Evolutionary conservation across 2,888 invertebrate species (phyloP).

Genomic region (Tenthredo scrophulariae): DNA sequence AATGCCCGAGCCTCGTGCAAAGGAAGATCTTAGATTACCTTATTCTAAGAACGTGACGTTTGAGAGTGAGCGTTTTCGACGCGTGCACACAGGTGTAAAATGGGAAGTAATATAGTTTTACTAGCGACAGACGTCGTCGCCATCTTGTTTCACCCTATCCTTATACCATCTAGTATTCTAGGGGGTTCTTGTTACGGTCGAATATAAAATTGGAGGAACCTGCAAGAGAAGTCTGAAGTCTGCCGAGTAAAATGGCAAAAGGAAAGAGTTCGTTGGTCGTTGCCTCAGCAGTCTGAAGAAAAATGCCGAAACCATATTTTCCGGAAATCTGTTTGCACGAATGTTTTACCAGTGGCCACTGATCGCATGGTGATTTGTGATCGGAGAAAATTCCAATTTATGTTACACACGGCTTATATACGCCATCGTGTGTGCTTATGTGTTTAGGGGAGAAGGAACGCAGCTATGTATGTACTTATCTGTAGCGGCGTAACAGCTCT

Average conservation of each 20-base stretch:
- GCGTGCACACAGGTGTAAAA: slow-evolving; percentile 43
- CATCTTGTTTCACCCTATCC: slow-evolving; percentile 32
- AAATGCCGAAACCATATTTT: slow-evolving; percentile 5
- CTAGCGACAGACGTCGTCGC: slow-evolving; percentile 33
- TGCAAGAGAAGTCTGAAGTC: slow-evolving; percentile 20
- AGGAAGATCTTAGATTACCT: slow-evolving; percentile 47
- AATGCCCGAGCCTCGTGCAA: background rate
- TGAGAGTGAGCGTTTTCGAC: background rate
- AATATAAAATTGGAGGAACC: slow-evolving; percentile 3
- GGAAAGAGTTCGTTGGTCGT: background rate
- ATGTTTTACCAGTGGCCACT: slow-evolving; percentile 32
- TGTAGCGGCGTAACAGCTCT: background rate
- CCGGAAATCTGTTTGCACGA: slow-evolving; percentile 22
- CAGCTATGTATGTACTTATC: background rate
- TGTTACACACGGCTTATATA: slow-evolving; percentile 29
- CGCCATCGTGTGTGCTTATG: background rate
- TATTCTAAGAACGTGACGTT: slow-evolving; percentile 38
- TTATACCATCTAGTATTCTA: slow-evolving; percentile 15
- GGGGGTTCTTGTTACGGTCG: slow-evolving; percentile 26
- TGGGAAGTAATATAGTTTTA: slow-evolving; percentile 42
- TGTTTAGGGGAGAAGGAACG: background rate
- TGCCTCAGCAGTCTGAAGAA: background rate
- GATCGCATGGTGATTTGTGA: slow-evolving; percentile 34
- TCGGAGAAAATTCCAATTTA: slow-evolving; percentile 44
- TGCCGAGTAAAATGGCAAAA: background rate